These are phyloP conservation scores for Orthosia gracilis DNA, from an alignment of 2,888 invertebrate species.

Conservation along the genomic window DNA sequence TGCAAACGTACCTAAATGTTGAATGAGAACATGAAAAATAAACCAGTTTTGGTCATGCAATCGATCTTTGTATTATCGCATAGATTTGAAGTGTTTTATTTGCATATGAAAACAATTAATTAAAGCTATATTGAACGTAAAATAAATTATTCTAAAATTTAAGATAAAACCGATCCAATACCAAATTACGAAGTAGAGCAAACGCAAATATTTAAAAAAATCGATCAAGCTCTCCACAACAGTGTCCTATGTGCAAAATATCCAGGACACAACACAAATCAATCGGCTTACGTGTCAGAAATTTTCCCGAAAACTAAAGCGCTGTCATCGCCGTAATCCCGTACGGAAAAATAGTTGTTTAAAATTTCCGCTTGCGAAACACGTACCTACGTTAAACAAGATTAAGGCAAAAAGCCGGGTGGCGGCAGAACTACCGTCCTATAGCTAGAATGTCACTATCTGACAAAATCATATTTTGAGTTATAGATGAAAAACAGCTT, in stretches of 20 bases:
- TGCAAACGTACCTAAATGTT: constrained; percentile 41
- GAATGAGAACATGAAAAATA: constrained; percentile 30
- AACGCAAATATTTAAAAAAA: background rate
- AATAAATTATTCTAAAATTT: background rate
- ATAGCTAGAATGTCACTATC: too few relatives aligned
- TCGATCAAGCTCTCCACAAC: background rate
- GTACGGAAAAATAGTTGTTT: constrained; percentile 70
- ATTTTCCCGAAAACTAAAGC: constrained; percentile 51
- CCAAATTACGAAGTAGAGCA: background rate
- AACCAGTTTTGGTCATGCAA: constrained; percentile 26
- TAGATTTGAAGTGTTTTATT: constrained; percentile 14
- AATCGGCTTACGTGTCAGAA: constrained; percentile 52
- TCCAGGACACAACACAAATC: constrained; percentile 47
- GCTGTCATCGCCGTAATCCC: constrained; percentile 69
- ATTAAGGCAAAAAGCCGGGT: constrained; percentile 75
- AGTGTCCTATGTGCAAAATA: constrained; percentile 24
- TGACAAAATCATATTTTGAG: too few relatives aligned
- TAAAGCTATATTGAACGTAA: background rate
- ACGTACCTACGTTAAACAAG: constrained; percentile 78
- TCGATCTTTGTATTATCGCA: constrained; percentile 31
- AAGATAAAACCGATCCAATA: background rate
- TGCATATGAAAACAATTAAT: constrained; percentile 23
- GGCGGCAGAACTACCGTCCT: constrained; percentile 44
- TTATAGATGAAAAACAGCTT: too few relatives aligned
- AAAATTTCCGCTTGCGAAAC: constrained; percentile 74